Evolutionary conservation across 2,113 vertebrate genomes (phyloP), one percentile per base, ranked within the genome.

Genomic region (Ctenomys sociabilis): DNA sequence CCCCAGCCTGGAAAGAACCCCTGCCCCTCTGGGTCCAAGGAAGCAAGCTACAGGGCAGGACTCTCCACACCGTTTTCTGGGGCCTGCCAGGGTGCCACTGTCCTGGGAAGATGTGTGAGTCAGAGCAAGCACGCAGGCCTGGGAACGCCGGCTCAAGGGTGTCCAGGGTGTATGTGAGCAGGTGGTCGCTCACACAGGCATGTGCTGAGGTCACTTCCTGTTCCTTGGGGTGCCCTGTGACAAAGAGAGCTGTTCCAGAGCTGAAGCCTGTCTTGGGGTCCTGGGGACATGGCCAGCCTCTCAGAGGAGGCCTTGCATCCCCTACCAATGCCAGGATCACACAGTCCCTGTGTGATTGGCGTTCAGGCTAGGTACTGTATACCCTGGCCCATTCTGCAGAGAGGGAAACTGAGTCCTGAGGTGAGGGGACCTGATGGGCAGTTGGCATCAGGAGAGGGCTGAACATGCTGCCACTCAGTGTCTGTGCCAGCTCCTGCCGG

Each of bases 151-250:
- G 9, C 68, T 49, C 35, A 17, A 3, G 24, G 28, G 35, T 14
- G 37, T 7, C 22, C 22, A 10, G 57, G 32, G 49, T 12, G 16
- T 1, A 0, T 6, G 32, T 10, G 30, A 32, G 26, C 19, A 54
- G 19, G 45, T 0, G 0, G 77, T 32, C 12, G 24, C 45, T 52
- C 37, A 3, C 0, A 32, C 4, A 24, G 11, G 14, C 16, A 32
- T 49, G 35, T 26, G 0, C 28, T 21, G 8, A 12, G 73, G 7
- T 43, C 37, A 24, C 13, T 17, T 11, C 37, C 26, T 1, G 3
- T 49, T 24, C 4, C 82, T 84, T 8, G 1, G 12, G 3, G n/a
- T 5, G 1, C 61, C 54, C 72, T n/a, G 68, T n/a, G 57, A 13
- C 59, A 40, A 61, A 7, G 9, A 17, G 17, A 19, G 28, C 17